Conservation (phyloP, 2,888 invertebrate genomes). For the Hydropsyche betteni region DNA sequence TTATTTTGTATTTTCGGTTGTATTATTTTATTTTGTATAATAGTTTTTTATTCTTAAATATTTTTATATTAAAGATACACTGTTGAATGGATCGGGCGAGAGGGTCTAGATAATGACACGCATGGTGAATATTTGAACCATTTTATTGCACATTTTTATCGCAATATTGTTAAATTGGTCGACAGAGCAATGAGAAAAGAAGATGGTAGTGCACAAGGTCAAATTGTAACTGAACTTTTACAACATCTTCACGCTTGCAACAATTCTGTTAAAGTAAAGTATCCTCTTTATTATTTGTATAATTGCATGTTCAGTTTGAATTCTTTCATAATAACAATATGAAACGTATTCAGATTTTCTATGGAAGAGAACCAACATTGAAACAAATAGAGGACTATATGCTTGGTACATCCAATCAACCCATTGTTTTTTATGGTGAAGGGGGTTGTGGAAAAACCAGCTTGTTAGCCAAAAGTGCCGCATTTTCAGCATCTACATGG, state of each 20-base stretch:
- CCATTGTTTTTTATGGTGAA: conserved; percentile 91
- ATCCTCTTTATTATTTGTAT: background rate
- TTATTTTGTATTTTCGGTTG: background rate
- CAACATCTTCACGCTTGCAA: conserved; percentile 96
- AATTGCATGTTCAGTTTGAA: background rate
- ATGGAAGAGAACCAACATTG: conserved; percentile 89
- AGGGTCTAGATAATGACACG: conserved; percentile 91
- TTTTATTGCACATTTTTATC: conserved; percentile 94
- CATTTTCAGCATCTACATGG: conserved; percentile 79
- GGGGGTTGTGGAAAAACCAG: conserved; percentile 99
- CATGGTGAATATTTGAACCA: conserved; percentile 94
- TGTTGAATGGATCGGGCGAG: conserved; percentile 96
- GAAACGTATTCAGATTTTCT: conserved; percentile 74
- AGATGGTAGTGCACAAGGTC: conserved; percentile 92
- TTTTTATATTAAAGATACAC: conserved; percentile 70
- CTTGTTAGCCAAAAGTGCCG: conserved; percentile 89
- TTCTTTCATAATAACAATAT: background rate
- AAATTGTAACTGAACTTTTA: conserved; percentile 91
- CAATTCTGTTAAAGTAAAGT: conserved; percentile 81
- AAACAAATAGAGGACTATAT: conserved; percentile 83
- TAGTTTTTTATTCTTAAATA: no score
- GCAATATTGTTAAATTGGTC: conserved; percentile 89
- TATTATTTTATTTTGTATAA: background rate
- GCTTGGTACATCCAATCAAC: conserved; percentile 85
- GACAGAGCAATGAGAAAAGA: conserved; percentile 96